Percentiles rank a stretch among this genome's conserved stretches.
phyloP scores from a whole-genome alignment of 1,140 invertebrate genomes.

The Drosophila ficusphila region DNA sequence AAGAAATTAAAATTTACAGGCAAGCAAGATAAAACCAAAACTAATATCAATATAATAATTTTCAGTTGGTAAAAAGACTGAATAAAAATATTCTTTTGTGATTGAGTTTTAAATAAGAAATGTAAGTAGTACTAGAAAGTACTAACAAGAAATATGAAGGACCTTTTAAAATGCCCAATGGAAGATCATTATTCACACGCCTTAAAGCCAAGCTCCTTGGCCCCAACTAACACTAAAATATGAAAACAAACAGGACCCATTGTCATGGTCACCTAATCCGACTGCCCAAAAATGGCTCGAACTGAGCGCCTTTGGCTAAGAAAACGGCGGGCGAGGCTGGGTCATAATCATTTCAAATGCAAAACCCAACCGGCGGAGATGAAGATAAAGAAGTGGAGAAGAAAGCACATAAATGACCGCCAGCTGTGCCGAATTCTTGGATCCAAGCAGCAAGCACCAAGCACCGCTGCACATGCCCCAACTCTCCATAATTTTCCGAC shows the following conservation, averaged over 20 bases:
- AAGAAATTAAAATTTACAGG: too few relatives aligned
- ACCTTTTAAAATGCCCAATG: background rate
- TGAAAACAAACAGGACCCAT: constrained; percentile 52
- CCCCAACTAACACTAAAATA: constrained; percentile 14
- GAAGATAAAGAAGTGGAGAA: background rate
- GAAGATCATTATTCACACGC: background rate
- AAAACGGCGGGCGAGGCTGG: constrained; percentile 1
- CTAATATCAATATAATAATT: too few relatives aligned
- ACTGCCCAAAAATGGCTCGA: constrained; percentile 57
- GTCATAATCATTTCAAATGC: constrained; percentile 73
- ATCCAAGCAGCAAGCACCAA: too few relatives aligned
- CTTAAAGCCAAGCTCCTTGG: background rate
- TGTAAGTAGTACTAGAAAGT: too few relatives aligned
- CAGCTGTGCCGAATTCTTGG: constrained; percentile 70
- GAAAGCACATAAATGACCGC: constrained; percentile 58
- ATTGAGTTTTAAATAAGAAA: too few relatives aligned
- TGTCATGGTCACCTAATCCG: constrained; percentile 81
- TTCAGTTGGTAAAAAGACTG: too few relatives aligned
- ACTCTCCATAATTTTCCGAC: background rate
- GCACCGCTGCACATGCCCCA: constrained; percentile 60
- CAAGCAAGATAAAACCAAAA: background rate
- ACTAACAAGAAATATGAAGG: background rate
- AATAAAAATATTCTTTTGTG: too few relatives aligned
- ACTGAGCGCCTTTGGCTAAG: constrained; percentile 25
- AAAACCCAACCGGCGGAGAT: constrained; percentile 32